Evolutionary conservation across 1,140 invertebrate genomes (phyloP), one percentile per base, ranked within the genome.

Genomic region (Cotesia typhae): DNA sequence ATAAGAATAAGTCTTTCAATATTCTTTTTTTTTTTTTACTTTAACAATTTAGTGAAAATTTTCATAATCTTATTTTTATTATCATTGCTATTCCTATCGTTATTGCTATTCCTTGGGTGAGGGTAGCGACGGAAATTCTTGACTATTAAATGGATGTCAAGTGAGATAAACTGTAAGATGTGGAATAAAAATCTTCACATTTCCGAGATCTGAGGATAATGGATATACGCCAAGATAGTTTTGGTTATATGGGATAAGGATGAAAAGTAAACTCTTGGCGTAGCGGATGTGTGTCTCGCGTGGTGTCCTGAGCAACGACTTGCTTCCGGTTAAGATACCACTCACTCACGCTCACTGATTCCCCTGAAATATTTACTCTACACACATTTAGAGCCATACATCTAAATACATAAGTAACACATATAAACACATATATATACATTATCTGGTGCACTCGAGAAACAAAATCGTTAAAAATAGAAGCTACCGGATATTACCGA

Each of bases 201-300:
- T 72, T 67, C 17, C 20, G 20, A n/a, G 53, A 41, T 17, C 10
- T 36, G 37, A 63, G 63, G 41, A 72, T 72, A 67, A 65, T 72
- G 61, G 37, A 72, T 72, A 64, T 41, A 55, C 52, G 53, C 17
- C 17, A 59, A 72, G 64, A 66, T 66, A 38, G 35, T 66, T 17
- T 28, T 47, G 41, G 41, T 47, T 47, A 47, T 47, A 47, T 47
- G 10, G 41, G 10, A 47, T 47, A 47, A 47, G 5, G 41, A 47
- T 47, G 41, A 47, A 47, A 47, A 47, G 41, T 47, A 47, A 47
- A 47, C 41, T 47, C 41, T 47, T 47, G 41, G 41, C 41, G 41
- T 47, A 7, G 7, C 41, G 6, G 41, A 47, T 47, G 41, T 17
- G 20, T 28, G 12, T 17, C 37, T 38, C 20, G 20, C 14, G 36